These are phyloP conservation scores for Adrianichthys oophorus DNA, from an alignment of 2,797 vertebrate species.

Conservation along the genomic window DNA sequence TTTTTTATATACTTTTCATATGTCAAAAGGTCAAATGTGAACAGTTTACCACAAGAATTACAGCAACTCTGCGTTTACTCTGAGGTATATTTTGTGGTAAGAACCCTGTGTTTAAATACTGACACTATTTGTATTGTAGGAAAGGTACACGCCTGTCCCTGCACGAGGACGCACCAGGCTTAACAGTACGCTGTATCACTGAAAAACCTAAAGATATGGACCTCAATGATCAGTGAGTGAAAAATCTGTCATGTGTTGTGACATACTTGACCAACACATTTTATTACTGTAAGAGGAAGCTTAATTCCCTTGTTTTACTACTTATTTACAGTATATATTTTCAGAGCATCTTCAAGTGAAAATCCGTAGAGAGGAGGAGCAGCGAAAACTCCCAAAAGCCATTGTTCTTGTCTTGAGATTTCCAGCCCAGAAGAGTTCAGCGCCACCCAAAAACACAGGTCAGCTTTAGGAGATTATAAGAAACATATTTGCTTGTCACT, in stretches of 20 bases:
- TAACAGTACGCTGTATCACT: slow-evolving; percentile 74
- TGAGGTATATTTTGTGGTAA: slow-evolving; percentile 85
- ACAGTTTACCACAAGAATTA: slow-evolving; percentile 81
- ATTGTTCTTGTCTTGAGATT: slow-evolving; percentile 63
- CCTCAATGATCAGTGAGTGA: slow-evolving; percentile 68
- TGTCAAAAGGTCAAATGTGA: slow-evolving; percentile 76
- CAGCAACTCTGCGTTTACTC: slow-evolving; percentile 80
- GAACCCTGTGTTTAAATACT: slow-evolving; percentile 83
- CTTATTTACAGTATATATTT: slow-evolving; percentile 77
- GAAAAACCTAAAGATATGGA: slow-evolving; percentile 75
- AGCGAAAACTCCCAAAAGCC: slow-evolving; percentile 55
- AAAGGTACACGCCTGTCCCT: slow-evolving; percentile 72
- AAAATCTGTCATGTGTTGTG: slow-evolving; percentile 67
- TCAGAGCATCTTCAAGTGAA: slow-evolving; percentile 73
- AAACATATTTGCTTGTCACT: slow-evolving; percentile 55
- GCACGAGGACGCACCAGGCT: slow-evolving; percentile 71
- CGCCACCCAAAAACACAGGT: slow-evolving; percentile 35
- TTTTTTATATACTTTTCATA: slow-evolving; percentile 57
- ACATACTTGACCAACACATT: slow-evolving; percentile 69
- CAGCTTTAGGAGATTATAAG: slow-evolving; percentile 57
- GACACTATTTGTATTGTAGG: slow-evolving; percentile 80
- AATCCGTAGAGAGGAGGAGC: slow-evolving; percentile 57
- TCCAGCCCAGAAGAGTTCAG: slow-evolving; percentile 45
- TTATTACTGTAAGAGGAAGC: slow-evolving; percentile 75
- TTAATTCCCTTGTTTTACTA: slow-evolving; percentile 74